Base-by-base conservation (phyloP, 2,888 invertebrate species). In the Aricia artaxerxes region DNA sequence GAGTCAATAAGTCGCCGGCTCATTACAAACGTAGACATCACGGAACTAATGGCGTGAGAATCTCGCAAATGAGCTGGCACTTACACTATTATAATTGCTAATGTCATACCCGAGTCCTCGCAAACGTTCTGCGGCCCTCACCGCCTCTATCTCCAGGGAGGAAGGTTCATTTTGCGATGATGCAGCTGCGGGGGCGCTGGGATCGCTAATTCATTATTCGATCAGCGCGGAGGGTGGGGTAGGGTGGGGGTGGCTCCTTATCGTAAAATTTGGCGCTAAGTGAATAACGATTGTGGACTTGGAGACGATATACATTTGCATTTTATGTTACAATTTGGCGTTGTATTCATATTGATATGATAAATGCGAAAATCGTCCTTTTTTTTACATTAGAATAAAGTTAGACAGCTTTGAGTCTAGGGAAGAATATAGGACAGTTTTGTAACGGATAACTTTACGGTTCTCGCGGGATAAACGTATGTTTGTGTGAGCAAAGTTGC, bases 81-180 rank as follows among this genome's bases (percentile, higher is more conserved):
- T 92, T 87, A 87, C 80, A 85, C 87, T 85, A 92, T 92, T 92
- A 92, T 91, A 92, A 92, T 92, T 92, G 92, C 91, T 92, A 92
- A 92, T 92, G 90, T 87, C 83, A 84, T 86, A 81, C 80, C 81
- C 80, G 80, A 82, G 79, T 77, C 82, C 80, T 80, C 77, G 38
- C 80, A 77, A 78, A 57, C 40, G n/a, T 73, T 77, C 77, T n/a
- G 77, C 80, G 77, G 49, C n/a, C 75, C 64, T 38, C 60, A 38
- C 31, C 44, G 60, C 24, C 75, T 80, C 77, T 85, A 81, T 79
- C 3, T 9, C 44, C 4, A 79, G 7, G 72, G 7, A 16, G 80
- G 81, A 84, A 81, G 82, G 82, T 80, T 72, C 40, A 80, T 78
- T 80, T 79, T 82, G 9, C 77, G 9, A 40, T 77, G 77, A 64